Evolutionary conservation across 53 echinoderm and acorn worm genomes (phyloP).

Genomic region (Arbacia lixula): DNA sequence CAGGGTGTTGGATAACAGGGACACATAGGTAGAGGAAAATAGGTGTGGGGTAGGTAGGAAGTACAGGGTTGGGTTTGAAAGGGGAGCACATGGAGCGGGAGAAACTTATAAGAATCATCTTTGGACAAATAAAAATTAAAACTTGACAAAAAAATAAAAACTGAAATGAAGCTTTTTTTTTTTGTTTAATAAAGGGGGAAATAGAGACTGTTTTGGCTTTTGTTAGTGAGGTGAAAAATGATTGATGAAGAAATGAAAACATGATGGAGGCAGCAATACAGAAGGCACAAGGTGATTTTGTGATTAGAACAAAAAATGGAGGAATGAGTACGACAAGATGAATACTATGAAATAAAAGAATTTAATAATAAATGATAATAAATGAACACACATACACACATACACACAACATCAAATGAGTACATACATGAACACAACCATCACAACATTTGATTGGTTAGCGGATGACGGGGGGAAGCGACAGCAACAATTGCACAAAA

Average conservation of each 20-base stretch:
- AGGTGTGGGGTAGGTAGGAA: background rate
- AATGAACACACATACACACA: slow-evolving; percentile 25
- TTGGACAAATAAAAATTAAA: slow-evolving; percentile 49
- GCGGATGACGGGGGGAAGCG: background rate
- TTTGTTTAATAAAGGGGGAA: no score
- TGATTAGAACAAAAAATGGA: slow-evolving; percentile 14
- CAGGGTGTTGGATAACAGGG: slow-evolving; percentile 27
- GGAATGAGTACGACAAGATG: background rate
- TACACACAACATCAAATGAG: slow-evolving; percentile 12
- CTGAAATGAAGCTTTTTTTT: slow-evolving; percentile 24
- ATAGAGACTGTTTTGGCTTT: background rate
- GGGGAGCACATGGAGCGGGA: slow-evolving; percentile 53
- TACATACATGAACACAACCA: no score
- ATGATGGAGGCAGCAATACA: slow-evolving; percentile 21
- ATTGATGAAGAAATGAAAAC: no score
- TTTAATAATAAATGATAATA: slow-evolving; percentile 1
- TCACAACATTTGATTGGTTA: background rate
- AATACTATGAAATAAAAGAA: background rate
- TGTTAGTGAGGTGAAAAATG: background rate
- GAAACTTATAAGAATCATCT: slow-evolving; percentile 44
- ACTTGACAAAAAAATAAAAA: slow-evolving; percentile 22
- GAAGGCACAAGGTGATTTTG: slow-evolving; percentile 41
- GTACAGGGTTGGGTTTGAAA: slow-evolving; percentile 14
- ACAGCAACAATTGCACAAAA: no score
- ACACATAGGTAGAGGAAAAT: background rate